A percentile compares a stretch with the other conserved stretches of the same genome.
Conservation (phyloP, 2,113 vertebrate species). For the Mesitornis unicolor region DNA sequence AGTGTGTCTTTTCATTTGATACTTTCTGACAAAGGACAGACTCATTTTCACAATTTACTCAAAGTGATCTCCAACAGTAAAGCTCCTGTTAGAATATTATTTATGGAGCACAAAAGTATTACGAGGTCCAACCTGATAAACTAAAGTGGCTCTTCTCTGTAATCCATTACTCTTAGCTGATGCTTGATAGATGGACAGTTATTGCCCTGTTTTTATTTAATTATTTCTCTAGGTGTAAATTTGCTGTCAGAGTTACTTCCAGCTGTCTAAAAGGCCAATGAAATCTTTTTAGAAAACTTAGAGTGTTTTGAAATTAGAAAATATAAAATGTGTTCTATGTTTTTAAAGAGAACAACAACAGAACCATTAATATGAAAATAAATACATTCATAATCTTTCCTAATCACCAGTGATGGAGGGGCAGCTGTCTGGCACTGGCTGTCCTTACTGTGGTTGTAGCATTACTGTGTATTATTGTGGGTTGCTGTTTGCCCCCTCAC, state of each 20-base stretch:
- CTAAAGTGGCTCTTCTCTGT: constrained; percentile 50
- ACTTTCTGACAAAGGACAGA: constrained; percentile 1
- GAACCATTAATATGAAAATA: neutral
- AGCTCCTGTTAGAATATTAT: constrained; percentile 33
- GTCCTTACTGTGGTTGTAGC: neutral
- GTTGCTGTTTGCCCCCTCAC: neutral
- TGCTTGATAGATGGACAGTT: neutral
- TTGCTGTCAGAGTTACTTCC: neutral
- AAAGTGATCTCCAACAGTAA: constrained; percentile 10
- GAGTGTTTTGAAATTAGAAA: neutral
- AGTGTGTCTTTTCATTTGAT: neutral
- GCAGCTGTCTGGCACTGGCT: neutral
- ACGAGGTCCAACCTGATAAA: constrained; percentile 47
- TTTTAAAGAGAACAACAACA: neutral
- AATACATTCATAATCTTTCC: neutral
- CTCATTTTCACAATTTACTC: constrained; percentile 45
- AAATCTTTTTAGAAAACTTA: neutral
- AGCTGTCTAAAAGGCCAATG: neutral
- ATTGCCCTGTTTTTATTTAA: constrained; percentile 10
- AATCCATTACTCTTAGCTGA: neutral
- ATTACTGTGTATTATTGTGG: neutral
- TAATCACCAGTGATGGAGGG: neutral
- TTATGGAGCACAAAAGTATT: constrained; percentile 42
- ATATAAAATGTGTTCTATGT: neutral
- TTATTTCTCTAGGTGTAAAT: constrained; percentile 24